These are phyloP conservation scores for Pseudomugil gertrudae DNA, from an alignment of 2,797 vertebrate genomes.

Conservation along the genomic window DNA sequence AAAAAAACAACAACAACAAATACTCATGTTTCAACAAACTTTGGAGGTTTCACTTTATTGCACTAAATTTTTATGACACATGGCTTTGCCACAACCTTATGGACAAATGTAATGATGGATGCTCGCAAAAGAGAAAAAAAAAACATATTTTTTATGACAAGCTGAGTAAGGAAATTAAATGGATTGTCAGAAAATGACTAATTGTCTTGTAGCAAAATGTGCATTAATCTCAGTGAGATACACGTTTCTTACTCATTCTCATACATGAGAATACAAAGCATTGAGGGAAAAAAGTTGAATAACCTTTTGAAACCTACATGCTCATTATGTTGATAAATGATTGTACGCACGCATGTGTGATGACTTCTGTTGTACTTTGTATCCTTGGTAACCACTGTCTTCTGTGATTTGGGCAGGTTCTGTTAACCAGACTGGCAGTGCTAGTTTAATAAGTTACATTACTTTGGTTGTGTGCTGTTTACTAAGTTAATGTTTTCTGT, in stretches of 20 bases:
- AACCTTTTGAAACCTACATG: constrained; percentile 89
- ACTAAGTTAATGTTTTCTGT: constrained; percentile 93
- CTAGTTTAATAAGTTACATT: constrained; percentile 89
- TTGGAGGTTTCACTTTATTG: constrained; percentile 94
- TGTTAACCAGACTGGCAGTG: constrained; percentile 90
- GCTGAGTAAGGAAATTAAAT: constrained; percentile 85
- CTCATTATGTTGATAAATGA: constrained; percentile 99
- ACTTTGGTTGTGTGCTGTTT: constrained; percentile 91
- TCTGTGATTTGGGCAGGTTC: constrained; percentile 90
- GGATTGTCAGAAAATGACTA: constrained; percentile 92
- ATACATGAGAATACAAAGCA: constrained; percentile 99
- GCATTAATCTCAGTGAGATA: constrained; percentile 99
- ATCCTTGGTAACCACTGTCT: constrained; percentile 96
- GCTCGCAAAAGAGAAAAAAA: constrained; percentile 76
- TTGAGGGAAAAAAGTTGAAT: constrained; percentile 80
- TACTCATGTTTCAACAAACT: constrained; percentile 88
- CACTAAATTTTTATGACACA: constrained; percentile 98
- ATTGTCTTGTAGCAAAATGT: constrained; percentile 99
- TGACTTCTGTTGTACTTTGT: constrained; percentile 95
- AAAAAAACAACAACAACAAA: constrained; percentile 35
- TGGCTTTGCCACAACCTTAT: constrained; percentile 94
- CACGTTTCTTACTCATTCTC: constrained; percentile 98
- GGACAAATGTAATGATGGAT: constrained; percentile 94
- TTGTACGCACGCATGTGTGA: constrained; percentile 97
- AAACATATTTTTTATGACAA: constrained; percentile 87